Evolutionary conservation across 1,140 invertebrate species (phyloP).

Genomic region (Brachionus manjavacas): DNA sequence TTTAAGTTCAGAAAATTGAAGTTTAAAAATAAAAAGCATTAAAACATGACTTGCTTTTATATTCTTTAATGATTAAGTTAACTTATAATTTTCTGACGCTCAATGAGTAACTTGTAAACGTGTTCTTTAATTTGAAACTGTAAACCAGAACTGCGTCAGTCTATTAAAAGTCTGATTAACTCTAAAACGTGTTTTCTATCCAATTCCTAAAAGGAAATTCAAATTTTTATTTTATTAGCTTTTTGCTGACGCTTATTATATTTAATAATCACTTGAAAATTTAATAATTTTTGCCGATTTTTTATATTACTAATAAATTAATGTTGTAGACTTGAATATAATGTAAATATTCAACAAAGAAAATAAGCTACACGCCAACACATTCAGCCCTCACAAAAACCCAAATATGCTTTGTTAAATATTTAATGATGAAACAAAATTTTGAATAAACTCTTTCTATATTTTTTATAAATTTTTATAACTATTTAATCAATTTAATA

Average conservation of each 20-base stretch:
- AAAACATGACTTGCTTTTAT: background rate
- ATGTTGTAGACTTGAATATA: background rate
- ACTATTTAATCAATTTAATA: no score
- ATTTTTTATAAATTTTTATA: no score
- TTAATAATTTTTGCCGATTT: background rate
- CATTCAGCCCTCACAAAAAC: background rate
- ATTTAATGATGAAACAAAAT: background rate
- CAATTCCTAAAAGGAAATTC: background rate
- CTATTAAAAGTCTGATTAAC: conserved; percentile 4
- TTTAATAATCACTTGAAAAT: background rate
- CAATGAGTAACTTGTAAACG: background rate
- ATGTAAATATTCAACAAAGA: background rate
- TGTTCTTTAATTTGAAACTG: background rate
- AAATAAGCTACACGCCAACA: background rate
- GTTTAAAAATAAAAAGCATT: background rate
- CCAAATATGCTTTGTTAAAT: background rate
- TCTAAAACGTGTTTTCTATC: background rate
- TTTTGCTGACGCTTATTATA: background rate
- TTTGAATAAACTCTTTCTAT: no score
- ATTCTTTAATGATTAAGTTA: background rate
- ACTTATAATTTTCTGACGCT: background rate
- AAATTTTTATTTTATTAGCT: background rate
- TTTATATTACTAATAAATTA: background rate
- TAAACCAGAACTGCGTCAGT: background rate
- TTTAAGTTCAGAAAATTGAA: background rate